Evolutionary conservation across 2,888 invertebrate species (phyloP).

Genomic region (Salticus scenicus): DNA sequence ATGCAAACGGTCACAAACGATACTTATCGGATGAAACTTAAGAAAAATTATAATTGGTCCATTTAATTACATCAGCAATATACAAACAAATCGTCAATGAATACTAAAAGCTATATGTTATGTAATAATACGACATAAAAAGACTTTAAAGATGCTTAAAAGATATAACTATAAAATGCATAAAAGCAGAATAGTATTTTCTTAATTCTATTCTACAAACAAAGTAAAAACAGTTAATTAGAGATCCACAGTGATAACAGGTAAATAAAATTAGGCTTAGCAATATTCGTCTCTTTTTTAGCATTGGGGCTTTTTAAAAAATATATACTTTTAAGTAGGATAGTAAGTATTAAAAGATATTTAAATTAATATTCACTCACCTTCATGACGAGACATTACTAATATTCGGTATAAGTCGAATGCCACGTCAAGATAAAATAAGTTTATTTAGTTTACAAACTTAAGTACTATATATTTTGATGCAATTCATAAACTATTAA

Average conservation of each 20-base stretch:
- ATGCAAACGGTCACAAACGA: too few species aligned
- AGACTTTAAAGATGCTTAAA: too few species aligned
- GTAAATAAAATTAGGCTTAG: conserved; percentile 6
- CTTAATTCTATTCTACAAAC: background rate
- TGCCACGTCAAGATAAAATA: conserved; percentile 68
- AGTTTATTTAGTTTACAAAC: conserved; percentile 43
- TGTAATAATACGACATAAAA: too few species aligned
- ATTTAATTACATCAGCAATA: too few species aligned
- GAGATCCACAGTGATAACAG: background rate
- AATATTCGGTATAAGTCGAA: conserved; percentile 58
- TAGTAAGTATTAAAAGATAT: background rate
- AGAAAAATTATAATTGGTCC: too few species aligned
- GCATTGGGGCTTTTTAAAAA: background rate
- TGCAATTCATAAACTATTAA: conserved; percentile 56
- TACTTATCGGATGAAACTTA: too few species aligned
- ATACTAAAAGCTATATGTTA: too few species aligned
- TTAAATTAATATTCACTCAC: conserved; percentile 73
- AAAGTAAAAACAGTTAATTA: background rate
- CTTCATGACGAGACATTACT: conserved; percentile 94
- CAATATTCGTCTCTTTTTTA: background rate
- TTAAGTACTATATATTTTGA: conserved; percentile 46
- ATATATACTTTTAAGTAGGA: background rate
- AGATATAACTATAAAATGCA: too few species aligned
- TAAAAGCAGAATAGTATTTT: too few species aligned
- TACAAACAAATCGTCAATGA: too few species aligned